Base-by-base conservation (phyloP, 2,797 vertebrate genomes). In the Argentina silus region DNA sequence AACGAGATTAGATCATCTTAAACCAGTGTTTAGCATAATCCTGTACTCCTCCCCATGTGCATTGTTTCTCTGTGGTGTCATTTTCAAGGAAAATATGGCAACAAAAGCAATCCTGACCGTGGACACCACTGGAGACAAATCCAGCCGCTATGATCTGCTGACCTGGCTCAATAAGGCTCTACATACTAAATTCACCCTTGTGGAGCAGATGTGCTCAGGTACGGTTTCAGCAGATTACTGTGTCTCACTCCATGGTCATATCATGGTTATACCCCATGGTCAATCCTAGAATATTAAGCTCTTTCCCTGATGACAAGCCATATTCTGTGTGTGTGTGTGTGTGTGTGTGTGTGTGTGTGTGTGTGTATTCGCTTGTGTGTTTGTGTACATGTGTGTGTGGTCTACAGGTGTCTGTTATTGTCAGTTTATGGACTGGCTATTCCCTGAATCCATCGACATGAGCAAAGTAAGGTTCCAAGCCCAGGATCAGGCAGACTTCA, bases 131-230 rank as follows among this genome's bases (percentile, higher is more conserved):
- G 3, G 21, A 0, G 85, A 90, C 7, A 92, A 90, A 76, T 80
- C 62, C 44, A 93, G 71, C 68, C 84, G 80, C 36, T 75, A 66
- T 48, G 55, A 83, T 3, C 4, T 93, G 81, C 15, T 95, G 78
- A 42, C 23, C 12, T 95, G 94, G 94, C 61, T 89, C 62, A 94
- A 95, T 74, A 79, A 43, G 62, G 75, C 86, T 7, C 85, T 95
- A 45, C 83, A 92, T 75, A 93, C 91, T 0, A 60, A 83, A 42
- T 93, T 93, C 75, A 85, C 71, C 57, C 80, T 90, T 76, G 75
- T 94, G 74, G 83, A 76, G 76, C 81, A 95, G 61, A 82, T 87
- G 72, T 76, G 83, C 61, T 93, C 94, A 92, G 94, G 94, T 95
- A 84, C 21, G 5, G 42, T 67, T 21, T 73, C 0, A 47, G 59